Base-by-base conservation (phyloP, 2,113 vertebrate species). In the Rhabdornis inornatus region DNA sequence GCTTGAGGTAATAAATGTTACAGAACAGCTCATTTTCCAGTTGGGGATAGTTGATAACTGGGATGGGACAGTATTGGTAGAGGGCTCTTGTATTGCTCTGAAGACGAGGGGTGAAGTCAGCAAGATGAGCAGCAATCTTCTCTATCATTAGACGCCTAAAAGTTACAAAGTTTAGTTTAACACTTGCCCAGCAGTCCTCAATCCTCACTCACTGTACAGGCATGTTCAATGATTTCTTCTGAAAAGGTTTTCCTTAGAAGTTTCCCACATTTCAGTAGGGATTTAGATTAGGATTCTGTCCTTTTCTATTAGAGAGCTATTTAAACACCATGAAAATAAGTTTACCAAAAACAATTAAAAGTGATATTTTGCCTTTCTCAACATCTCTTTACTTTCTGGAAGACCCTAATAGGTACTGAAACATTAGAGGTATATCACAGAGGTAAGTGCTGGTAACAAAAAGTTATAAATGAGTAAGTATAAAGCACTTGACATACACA, bases 1-100 rank as follows among this genome's bases (percentile, higher is more conserved):
- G 99, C 94, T 99, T 98, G 98, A 99, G 99, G 98, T 99, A 99
- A 98, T 99, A 99, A 97, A 99, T 99, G 97, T 98, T 99, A 97
- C 99, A 99, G 98, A 99, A 99, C 16, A 99, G 98, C 97, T 99
- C 99, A 68, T 99, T 98, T 95, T 99, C 99, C 87, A 99, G 98
- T 92, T 99, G 99, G 59, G 99, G 99, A 95, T 99, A 99, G 98
- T 97, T 99, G 98, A 99, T 98, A 52, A 99, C 97, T 0, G 99
- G 99, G 87, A 99, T 99, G 71, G 99, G 99, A 90, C 99, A 99
- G 94, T 99, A 99, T 12, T 99, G 99, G 96, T 99, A 99, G 61
- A 99, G 98, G 22, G 99, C 99, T 83, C 99, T 98, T 15, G 99
- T 99, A 97, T 99, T 99, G 97, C 99, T 99, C 95, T 99, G 99